Evolutionary conservation across 1,140 invertebrate genomes (phyloP).

Genomic region (Ostrea denselamellosa): DNA sequence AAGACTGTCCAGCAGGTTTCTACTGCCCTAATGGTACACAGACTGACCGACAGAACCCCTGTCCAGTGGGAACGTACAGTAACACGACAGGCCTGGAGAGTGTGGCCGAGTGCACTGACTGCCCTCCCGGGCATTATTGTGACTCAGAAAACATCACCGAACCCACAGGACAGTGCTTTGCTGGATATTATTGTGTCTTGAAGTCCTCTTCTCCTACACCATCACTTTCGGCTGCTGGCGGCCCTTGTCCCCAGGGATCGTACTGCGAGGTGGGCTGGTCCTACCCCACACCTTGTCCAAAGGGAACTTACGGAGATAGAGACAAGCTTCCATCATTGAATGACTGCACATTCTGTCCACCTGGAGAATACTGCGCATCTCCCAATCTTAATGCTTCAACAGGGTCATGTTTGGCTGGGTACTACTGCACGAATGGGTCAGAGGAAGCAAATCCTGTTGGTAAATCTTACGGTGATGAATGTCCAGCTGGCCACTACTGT

Average conservation of each 20-base stretch:
- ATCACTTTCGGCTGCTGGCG: conserved; percentile 60
- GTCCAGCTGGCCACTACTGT: conserved; percentile 74
- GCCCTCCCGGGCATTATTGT: conserved; percentile 73
- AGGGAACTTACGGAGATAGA: conserved; percentile 74
- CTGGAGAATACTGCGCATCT: conserved; percentile 73
- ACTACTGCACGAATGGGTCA: conserved; percentile 74
- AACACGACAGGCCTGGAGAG: conserved; percentile 72
- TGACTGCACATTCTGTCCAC: conserved; percentile 73
- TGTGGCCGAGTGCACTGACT: conserved; percentile 68
- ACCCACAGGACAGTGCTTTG: conserved; percentile 70
- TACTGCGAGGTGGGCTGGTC: conserved; percentile 71
- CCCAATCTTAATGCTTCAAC: conserved; percentile 67
- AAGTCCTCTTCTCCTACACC: conserved; percentile 66
- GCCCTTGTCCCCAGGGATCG: conserved; percentile 74
- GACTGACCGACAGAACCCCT: conserved; percentile 69
- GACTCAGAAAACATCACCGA: conserved; percentile 69
- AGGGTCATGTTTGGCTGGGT: conserved; percentile 73
- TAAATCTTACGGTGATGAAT: conserved; percentile 73
- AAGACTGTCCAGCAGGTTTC: conserved; percentile 74
- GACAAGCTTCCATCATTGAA: conserved; percentile 63
- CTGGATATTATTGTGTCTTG: conserved; percentile 75
- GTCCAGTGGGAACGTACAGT: conserved; percentile 75
- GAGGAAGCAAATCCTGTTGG: conserved; percentile 72
- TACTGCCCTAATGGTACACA: conserved; percentile 74
- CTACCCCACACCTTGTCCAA: conserved; percentile 69